phyloP scores from a whole-genome alignment of 2,888 invertebrate genomes.

The Molorchus minor region DNA sequence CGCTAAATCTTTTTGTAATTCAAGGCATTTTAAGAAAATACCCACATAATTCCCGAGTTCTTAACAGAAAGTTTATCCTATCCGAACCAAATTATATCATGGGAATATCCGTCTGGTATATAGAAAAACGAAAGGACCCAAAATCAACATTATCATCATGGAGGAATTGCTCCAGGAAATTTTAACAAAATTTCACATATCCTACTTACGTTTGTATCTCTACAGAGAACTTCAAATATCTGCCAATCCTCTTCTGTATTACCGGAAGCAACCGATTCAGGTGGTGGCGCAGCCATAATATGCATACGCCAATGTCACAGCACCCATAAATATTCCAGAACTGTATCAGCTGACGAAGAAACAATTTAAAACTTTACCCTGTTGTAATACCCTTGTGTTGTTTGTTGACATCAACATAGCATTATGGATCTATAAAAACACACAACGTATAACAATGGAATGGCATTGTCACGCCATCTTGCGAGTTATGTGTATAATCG shows the following conservation, averaged over 20 bases:
- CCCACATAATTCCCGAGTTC: too few relatives aligned
- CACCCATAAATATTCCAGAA: slow-evolving; percentile 27
- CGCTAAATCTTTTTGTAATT: too few relatives aligned
- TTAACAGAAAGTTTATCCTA: too few relatives aligned
- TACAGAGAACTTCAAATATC: slow-evolving; percentile 75
- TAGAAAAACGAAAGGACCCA: too few relatives aligned
- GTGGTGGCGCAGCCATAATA: slow-evolving; percentile 38
- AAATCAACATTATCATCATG: too few relatives aligned
- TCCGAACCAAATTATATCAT: too few relatives aligned
- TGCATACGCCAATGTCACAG: slow-evolving; percentile 16
- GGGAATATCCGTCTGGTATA: too few relatives aligned
- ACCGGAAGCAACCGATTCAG: slow-evolving; percentile 50
- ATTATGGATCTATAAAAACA: slow-evolving; percentile 18
- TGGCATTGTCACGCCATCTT: slow-evolving; percentile 47
- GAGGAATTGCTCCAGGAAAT: too few relatives aligned
- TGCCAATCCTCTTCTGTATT: slow-evolving; percentile 77
- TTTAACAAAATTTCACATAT: too few relatives aligned
- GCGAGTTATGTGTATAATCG: slow-evolving; percentile 51
- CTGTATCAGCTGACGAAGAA: slow-evolving; percentile 6
- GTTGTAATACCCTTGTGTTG: neutral
- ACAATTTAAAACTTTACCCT: neutral
- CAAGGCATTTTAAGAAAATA: too few relatives aligned
- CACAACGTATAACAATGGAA: slow-evolving; percentile 16
- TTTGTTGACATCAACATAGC: slow-evolving; percentile 14
- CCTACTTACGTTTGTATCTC: slow-evolving; percentile 68